Evolutionary conservation across 2,113 vertebrate genomes (phyloP).

Genomic region (Eclectus roratus): DNA sequence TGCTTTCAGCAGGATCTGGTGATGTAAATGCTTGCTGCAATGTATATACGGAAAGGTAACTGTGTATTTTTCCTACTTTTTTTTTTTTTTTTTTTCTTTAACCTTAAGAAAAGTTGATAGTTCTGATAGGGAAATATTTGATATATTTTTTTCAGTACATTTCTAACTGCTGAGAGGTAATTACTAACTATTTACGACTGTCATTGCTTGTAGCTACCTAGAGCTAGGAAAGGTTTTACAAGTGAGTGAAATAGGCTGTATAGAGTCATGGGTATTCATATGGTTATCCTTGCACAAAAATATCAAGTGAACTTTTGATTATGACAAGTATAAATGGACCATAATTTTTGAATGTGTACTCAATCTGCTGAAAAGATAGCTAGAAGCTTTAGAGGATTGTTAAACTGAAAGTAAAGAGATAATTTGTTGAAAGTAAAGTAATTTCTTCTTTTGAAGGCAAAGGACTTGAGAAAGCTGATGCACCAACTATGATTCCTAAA

Average conservation of each 20-base stretch:
- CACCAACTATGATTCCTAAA: neutral
- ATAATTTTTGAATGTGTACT: neutral
- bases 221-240: neutral
- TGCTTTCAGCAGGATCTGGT: neutral
- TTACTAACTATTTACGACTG: neutral
- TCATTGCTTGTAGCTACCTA: neutral
- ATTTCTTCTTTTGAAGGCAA: neutral
- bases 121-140: neutral
- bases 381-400: neutral
- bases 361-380: neutral
- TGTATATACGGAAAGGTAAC: neutral
- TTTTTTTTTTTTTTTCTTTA: neutral
- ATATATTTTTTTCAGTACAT: neutral
- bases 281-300: neutral
- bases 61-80: neutral
- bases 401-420: neutral
- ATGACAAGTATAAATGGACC: neutral
- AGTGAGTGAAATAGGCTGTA: neutral
- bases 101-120: neutral
- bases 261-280: neutral
- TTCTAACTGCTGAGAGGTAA: neutral
- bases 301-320: neutral
- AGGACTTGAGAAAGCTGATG: neutral
- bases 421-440: neutral
- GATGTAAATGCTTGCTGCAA: neutral